Percentiles rank a stretch among this genome's conserved stretches.
These are phyloP conservation scores for Papilio protenor DNA, from an alignment of 2,888 invertebrate species.

Conservation along the genomic window DNA sequence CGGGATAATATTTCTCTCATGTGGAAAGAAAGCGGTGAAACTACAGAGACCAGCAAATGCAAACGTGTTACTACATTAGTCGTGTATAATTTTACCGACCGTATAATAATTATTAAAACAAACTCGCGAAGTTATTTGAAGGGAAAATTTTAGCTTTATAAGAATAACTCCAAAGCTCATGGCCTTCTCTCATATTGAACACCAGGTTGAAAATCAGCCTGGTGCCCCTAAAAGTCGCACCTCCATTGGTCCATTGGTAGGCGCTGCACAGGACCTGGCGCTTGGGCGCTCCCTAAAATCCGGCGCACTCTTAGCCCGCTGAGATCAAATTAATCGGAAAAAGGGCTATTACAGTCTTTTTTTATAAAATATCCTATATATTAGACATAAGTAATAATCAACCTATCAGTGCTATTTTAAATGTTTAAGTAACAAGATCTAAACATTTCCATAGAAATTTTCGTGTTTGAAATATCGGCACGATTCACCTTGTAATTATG, in stretches of 20 bases:
- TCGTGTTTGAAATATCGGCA: neutral
- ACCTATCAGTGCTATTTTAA: neutral
- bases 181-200: too few relatives aligned
- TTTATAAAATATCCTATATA: too few relatives aligned
- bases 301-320: too few relatives aligned
- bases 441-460: neutral
- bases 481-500: neutral
- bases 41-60: neutral
- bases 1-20: slow-evolving; percentile 16
- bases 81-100: neutral
- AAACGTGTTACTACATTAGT: neutral
- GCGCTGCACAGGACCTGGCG: too few relatives aligned
- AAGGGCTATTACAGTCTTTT: too few relatives aligned
- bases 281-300: too few relatives aligned
- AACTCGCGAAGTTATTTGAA: neutral
- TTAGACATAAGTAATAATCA: neutral
- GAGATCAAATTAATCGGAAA: too few relatives aligned
- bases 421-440: neutral
- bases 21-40: slow-evolving; percentile 24
- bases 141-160: neutral
- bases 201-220: too few relatives aligned
- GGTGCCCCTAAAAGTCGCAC: too few relatives aligned
- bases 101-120: neutral
- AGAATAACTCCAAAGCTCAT: neutral
- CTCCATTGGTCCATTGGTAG: too few relatives aligned